Conservation (phyloP, 2,888 invertebrate species). For the Eupithecia abbreviata region DNA sequence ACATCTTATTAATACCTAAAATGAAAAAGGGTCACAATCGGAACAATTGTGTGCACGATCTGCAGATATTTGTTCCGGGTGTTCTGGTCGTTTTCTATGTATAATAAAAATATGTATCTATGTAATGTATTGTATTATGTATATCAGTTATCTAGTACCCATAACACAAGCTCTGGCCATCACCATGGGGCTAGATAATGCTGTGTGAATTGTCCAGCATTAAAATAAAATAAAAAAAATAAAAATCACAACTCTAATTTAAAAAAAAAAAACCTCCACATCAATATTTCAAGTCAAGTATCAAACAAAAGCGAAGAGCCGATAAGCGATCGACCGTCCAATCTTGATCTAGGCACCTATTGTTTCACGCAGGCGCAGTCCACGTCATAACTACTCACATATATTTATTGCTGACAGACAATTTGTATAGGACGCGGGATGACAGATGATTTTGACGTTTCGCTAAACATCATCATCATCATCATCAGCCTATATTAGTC, state of each 20-base stretch:
- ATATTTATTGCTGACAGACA: slow-evolving; percentile 29
- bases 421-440: slow-evolving; percentile 16
- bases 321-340: slow-evolving; percentile 47
- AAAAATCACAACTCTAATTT: background rate
- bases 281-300: slow-evolving; percentile 8
- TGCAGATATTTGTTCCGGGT: too few species aligned
- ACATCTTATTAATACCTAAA: background rate
- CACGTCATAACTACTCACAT: slow-evolving; percentile 35
- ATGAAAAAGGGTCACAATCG: background rate
- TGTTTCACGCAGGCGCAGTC: slow-evolving; percentile 46
- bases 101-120: too few species aligned
- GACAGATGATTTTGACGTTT: slow-evolving; percentile 6
- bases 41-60: too few species aligned
- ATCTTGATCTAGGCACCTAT: slow-evolving; percentile 48
- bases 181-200: too few species aligned
- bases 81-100: too few species aligned
- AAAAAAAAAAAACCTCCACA: background rate
- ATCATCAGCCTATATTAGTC: too few species aligned
- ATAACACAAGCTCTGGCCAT: too few species aligned
- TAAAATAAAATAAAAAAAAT: too few species aligned
- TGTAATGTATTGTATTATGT: too few species aligned
- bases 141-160: too few species aligned
- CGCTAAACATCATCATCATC: too few species aligned
- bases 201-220: too few species aligned
- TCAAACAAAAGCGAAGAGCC: slow-evolving; percentile 37